These are phyloP conservation scores for Drosophila parthenogenetica DNA, from an alignment of 2,888 invertebrate genomes.

Conservation along the genomic window DNA sequence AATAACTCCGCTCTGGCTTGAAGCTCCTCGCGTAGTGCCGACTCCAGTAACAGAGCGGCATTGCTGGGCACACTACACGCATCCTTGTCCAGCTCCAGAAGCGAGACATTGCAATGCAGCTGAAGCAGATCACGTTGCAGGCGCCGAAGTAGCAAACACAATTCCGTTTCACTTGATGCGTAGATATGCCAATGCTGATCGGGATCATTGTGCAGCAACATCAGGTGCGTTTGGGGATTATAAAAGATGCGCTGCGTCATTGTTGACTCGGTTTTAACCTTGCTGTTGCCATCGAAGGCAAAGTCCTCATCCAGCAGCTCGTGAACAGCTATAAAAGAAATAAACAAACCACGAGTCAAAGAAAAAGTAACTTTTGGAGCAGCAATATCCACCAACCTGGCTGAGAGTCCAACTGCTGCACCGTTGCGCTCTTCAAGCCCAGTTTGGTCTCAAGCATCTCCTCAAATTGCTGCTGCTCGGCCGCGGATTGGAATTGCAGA, in stretches of 20 bases:
- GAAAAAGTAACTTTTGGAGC: not conserved
- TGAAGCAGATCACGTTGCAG: constrained; percentile 67
- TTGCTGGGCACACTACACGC: constrained; percentile 14
- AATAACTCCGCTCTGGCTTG: constrained; percentile 35
- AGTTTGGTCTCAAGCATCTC: constrained; percentile 59
- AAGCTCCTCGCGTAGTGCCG: constrained; percentile 72
- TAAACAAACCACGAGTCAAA: not conserved
- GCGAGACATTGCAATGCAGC: constrained; percentile 67
- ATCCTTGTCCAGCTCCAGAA: constrained; percentile 34
- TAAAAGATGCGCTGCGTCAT: constrained; percentile 62
- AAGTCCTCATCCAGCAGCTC: constrained; percentile 45
- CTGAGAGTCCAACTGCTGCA: constrained; percentile 8
- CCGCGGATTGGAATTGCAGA: constrained; percentile 43
- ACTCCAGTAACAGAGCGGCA: constrained; percentile 61
- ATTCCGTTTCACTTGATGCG: constrained; percentile 58
- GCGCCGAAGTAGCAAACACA: constrained; percentile 62
- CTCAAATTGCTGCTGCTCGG: constrained; percentile 58
- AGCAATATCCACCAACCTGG: no score
- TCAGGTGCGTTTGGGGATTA: constrained; percentile 54
- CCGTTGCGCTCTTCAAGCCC: constrained; percentile 43
- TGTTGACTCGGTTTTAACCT: not conserved
- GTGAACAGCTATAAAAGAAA: constrained; percentile 1
- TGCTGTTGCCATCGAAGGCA: constrained; percentile 7
- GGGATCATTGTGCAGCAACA: constrained; percentile 63
- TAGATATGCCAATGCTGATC: constrained; percentile 66